Base-by-base conservation (phyloP, 2,888 invertebrate genomes). In the Hirtodrosophila alboralis region DNA sequence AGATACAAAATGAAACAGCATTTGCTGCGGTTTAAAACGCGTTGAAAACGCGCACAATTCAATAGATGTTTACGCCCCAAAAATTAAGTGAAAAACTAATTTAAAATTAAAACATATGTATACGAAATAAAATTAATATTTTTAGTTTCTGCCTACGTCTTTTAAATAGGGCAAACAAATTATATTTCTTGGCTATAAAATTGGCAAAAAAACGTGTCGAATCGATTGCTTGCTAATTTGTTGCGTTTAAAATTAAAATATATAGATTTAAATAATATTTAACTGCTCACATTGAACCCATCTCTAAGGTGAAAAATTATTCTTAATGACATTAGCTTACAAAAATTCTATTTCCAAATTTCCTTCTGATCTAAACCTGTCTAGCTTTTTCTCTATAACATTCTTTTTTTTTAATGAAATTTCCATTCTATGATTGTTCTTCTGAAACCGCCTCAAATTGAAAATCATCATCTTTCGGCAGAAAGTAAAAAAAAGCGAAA, bases 401-500 rank as follows among this genome's bases (percentile, higher is more conserved):
- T 7, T 37, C 26, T 9, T 18, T 30, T 26, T 23, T 13, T 45
- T 26, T 6, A 8, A 21, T 6, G 13, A 21, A 28, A 8, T 26
- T 14, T 31, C 9, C 5, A 30, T 7, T 23, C 23, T 21, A 13
- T 13, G 16, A 0, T 18, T 16, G 9, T 7, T 6, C 0, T 45
- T 31, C 18, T 26, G 12, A 58, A 37, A 37, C 3, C 14, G 26
- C 7, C 9, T 26, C 12, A 48, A 34, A 30, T 34, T 38, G 23
- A 48, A 54, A 52, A 56, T 69, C 69, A 68, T 64, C 38, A 26
- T 49, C 12, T 38, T 14, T 41, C n/a, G 18, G 38, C 48, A 23
- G 34, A 38, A 26, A 34, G 30, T 48, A 37, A 54, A 53, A 58
- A 53, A 58, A 53, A 41, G 31, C 44, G 10, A 56, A 56, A 60